phyloP scores from a whole-genome alignment of 2,797 vertebrate species.

The Neopelma chrysocephalum region DNA sequence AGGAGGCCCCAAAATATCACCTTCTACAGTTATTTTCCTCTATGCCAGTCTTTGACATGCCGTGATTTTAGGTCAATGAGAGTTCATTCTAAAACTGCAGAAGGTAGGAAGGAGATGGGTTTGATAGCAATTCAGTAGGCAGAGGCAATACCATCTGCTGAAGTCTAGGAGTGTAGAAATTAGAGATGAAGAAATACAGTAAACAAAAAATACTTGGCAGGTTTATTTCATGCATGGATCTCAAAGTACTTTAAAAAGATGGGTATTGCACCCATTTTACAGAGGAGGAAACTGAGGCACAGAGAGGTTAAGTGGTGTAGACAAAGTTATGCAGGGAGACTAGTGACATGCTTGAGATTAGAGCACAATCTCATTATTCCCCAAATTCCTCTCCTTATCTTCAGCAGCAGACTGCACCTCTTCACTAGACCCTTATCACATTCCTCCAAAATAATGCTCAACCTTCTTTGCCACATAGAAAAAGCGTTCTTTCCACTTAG shows the following conservation, averaged over 20 bases:
- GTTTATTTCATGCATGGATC: conserved; percentile 65
- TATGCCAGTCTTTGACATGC: neutral
- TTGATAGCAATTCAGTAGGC: conserved; percentile 17
- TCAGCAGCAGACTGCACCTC: neutral
- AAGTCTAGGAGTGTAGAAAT: conserved; percentile 70
- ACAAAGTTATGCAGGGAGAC: conserved; percentile 53
- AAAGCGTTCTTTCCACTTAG: neutral
- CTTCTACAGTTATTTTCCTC: conserved; percentile 47
- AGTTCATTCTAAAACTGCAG: conserved; percentile 2
- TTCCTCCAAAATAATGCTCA: neutral
- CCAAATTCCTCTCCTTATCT: neutral
- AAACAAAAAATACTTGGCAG: conserved; percentile 59
- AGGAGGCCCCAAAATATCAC: neutral
- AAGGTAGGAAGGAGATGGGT: conserved; percentile 26
- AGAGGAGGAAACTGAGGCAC: conserved; percentile 73
- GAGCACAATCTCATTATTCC: neutral
- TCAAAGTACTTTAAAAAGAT: conserved; percentile 60
- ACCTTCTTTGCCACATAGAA: neutral
- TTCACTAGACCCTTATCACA: neutral
- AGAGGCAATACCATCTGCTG: conserved; percentile 51
- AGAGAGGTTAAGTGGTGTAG: conserved; percentile 66
- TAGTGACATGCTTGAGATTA: conserved; percentile 53
- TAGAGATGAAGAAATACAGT: conserved; percentile 57
- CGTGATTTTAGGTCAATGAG: conserved; percentile 2
- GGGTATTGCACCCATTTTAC: conserved; percentile 62